These are phyloP conservation scores for Laupala kohalensis DNA, from an alignment of 1,140 invertebrate species.

Conservation along the genomic window DNA sequence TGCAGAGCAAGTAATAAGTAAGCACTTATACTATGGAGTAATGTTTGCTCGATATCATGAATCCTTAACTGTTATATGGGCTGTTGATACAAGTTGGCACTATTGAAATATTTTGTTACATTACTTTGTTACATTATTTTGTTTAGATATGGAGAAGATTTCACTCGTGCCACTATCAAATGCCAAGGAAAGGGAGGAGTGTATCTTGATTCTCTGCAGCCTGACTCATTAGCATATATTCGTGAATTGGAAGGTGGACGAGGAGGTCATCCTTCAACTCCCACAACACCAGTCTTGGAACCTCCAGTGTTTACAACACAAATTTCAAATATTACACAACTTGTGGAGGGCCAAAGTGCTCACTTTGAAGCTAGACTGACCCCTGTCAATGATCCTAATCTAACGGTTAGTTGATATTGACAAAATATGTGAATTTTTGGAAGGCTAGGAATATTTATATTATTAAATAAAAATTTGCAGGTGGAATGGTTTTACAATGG, in stretches of 20 bases:
- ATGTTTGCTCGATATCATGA: neutral
- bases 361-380: conserved; percentile 86
- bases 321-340: conserved; percentile 61
- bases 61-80: neutral
- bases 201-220: conserved; percentile 85
- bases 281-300: conserved; percentile 52
- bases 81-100: neutral
- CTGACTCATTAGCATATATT: conserved; percentile 81
- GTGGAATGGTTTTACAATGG: conserved; percentile 94
- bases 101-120: neutral
- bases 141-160: conserved; percentile 67
- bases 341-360: conserved; percentile 85
- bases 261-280: conserved; percentile 34
- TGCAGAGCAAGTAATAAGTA: conserved; percentile 75
- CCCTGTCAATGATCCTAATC: conserved; percentile 81
- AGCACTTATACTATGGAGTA: conserved; percentile 10
- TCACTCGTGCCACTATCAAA: conserved; percentile 65
- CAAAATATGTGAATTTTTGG: neutral
- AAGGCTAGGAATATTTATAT: conserved; percentile 3
- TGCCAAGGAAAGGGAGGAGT: conserved; percentile 78
- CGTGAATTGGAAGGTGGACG: conserved; percentile 59
- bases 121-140: neutral
- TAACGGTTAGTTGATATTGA: conserved; percentile 34
- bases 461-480: conserved; percentile 26
- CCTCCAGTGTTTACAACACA: conserved; percentile 85